A percentile compares a stretch with the other conserved stretches of the same genome.
phyloP scores from a whole-genome alignment of 2,113 vertebrate species.

The Hippocampus guttulatus region DNA sequence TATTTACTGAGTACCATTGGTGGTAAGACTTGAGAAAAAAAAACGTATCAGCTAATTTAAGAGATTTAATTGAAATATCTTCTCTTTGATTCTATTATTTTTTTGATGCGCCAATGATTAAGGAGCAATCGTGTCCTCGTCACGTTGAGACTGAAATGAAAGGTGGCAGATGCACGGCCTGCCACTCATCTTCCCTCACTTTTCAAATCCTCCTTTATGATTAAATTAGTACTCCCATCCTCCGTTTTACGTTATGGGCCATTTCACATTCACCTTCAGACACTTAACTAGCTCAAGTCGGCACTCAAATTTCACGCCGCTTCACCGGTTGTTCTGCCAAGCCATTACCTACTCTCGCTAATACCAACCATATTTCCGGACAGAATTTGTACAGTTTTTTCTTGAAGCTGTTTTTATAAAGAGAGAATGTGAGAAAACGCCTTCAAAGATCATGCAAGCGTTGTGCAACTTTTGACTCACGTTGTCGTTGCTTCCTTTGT shows the following conservation, averaged over 20 bases:
- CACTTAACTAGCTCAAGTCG: not conserved
- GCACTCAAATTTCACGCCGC: not conserved
- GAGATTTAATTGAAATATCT: not conserved
- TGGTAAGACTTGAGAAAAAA: not conserved
- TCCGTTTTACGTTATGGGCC: not conserved
- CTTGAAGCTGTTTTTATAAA: not conserved
- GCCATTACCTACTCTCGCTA: not conserved
- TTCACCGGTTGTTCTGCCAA: not conserved
- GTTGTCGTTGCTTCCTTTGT: constrained; percentile 64
- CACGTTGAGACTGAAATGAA: not conserved
- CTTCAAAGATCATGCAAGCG: not conserved
- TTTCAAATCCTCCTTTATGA: not conserved
- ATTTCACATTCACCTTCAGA: not conserved
- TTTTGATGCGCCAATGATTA: not conserved
- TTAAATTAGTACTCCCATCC: not conserved
- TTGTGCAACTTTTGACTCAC: constrained; percentile 44
- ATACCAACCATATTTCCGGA: not conserved
- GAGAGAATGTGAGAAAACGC: not conserved
- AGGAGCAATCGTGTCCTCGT: not conserved
- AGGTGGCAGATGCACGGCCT: not conserved
- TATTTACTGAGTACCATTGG: not conserved
- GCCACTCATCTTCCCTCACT: not conserved
- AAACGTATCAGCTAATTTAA: not conserved
- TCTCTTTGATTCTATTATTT: not conserved
- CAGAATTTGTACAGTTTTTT: not conserved